Percentiles rank a stretch among this genome's conserved stretches.
Conservation (phyloP, 2,113 vertebrate species). For the Festucalex cinctus region DNA sequence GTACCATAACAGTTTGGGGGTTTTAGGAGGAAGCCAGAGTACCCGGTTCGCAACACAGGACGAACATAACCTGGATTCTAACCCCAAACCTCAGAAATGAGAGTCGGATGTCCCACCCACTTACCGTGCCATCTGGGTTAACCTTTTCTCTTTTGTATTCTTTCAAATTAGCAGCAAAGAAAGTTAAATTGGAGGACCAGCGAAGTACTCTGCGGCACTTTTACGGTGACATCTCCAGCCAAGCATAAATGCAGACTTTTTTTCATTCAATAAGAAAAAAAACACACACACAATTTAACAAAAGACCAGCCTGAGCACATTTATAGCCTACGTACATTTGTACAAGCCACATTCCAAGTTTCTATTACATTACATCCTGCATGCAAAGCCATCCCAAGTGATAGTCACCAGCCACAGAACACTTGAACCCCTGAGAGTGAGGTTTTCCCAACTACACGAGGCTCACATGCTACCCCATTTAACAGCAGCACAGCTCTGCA, state of each 20-base stretch:
- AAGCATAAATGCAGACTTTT: background rate
- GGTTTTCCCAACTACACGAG: conserved; percentile 12
- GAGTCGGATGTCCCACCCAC: no score
- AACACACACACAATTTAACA: background rate
- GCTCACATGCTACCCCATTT: conserved; percentile 44
- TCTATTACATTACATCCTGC: background rate
- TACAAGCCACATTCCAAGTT: background rate
- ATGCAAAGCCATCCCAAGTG: background rate
- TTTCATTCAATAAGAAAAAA: background rate
- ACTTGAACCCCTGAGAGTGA: background rate
- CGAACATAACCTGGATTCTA: no score
- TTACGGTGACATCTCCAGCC: background rate
- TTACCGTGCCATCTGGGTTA: no score
- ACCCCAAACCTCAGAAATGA: no score
- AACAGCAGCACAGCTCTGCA: conserved; percentile 33
- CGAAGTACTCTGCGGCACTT: background rate
- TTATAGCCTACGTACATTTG: background rate
- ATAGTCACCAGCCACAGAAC: background rate
- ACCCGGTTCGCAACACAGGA: no score
- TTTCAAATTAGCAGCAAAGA: no score
- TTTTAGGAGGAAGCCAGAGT: no score
- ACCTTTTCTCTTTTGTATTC: no score
- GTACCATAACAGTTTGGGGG: no score
- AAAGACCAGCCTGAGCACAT: background rate
- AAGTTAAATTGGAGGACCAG: background rate